Evolutionary conservation across 1,140 invertebrate species (phyloP).

Genomic region (Zaprionus tsacasi): DNA sequence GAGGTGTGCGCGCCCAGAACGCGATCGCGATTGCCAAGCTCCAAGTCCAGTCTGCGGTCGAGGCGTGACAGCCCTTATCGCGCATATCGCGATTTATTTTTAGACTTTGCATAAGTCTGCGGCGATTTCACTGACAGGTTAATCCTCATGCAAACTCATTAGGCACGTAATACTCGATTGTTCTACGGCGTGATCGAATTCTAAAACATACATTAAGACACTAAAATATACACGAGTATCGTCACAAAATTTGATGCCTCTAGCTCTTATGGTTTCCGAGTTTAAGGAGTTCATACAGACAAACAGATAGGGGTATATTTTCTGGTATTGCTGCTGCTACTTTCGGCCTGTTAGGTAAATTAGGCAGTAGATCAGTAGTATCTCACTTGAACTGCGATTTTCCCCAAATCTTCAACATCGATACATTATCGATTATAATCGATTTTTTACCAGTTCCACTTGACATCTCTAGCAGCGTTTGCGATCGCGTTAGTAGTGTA

Average conservation of each 20-base stretch:
- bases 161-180: constrained; percentile 10
- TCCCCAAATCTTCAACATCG: not conserved
- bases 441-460: not conserved
- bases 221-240: no score
- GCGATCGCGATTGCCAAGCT: not conserved
- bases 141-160: constrained; percentile 66
- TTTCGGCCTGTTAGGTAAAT: no score
- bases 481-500: not conserved
- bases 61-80: constrained; percentile 5
- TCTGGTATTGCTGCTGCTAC: no score
- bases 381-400: no score
- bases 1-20: constrained; percentile 11
- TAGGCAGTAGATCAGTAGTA: no score
- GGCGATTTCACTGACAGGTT: constrained; percentile 56
- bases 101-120: constrained; percentile 52
- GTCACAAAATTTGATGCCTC: no score
- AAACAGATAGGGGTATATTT: no score
- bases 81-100: constrained; percentile 44
- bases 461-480: not conserved
- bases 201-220: no score
- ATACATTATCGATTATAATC: not conserved
- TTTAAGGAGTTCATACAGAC: no score
- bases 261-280: no score
- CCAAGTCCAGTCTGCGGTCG: not conserved
- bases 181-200: no score